phyloP scores from a whole-genome alignment of 2,888 invertebrate genomes.

The Pharmacophagus antenor region DNA sequence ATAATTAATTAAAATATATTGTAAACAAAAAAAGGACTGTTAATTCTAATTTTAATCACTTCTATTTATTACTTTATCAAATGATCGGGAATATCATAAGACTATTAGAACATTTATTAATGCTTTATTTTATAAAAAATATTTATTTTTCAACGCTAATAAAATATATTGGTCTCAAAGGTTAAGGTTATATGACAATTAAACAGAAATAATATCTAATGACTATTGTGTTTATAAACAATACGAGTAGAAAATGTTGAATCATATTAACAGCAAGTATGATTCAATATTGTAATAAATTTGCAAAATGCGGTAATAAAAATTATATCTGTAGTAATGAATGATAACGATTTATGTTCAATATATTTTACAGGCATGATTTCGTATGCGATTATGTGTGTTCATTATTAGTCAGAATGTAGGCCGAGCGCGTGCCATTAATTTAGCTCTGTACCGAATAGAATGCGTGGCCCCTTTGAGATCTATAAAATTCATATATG shows the following conservation, averaged over 20 bases:
- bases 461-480: slow-evolving; percentile 1
- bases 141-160: too few species aligned
- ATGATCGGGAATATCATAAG: too few species aligned
- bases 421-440: slow-evolving; percentile 45
- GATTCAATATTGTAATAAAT: background rate
- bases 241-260: background rate
- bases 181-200: too few species aligned
- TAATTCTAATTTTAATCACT: too few species aligned
- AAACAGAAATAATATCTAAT: background rate
- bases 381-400: slow-evolving; percentile 23
- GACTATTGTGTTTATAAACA: background rate
- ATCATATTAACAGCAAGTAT: background rate
- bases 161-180: too few species aligned
- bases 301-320: background rate
- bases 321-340: background rate
- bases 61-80: too few species aligned
- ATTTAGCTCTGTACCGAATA: slow-evolving; percentile 19
- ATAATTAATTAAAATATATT: too few species aligned
- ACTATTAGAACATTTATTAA: too few species aligned
- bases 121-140: too few species aligned
- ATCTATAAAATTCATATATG: background rate
- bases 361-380: slow-evolving; percentile 3
- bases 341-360: slow-evolving; percentile 17
- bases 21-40: too few species aligned
- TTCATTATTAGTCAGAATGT: slow-evolving; percentile 38